Evolutionary conservation across 2,113 vertebrate species (phyloP), one percentile per base, ranked within the genome.

Genomic region (Myocastor coypus): DNA sequence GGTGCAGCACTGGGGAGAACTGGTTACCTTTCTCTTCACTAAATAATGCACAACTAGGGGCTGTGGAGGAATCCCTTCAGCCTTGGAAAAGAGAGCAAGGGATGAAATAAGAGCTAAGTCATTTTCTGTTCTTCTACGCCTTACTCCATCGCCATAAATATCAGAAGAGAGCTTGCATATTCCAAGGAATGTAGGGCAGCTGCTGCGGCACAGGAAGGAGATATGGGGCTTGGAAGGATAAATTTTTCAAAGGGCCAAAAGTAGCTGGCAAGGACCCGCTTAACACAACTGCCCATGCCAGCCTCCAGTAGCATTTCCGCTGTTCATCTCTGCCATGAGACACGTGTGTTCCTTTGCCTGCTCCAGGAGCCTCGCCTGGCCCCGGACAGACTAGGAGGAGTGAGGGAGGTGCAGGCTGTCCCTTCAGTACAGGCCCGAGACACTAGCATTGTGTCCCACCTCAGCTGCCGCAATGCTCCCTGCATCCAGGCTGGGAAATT

Each of bases 241-340:
- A 93, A 97, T 93, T 96, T 97, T 97, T 97, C 94, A 96, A 97
- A 95, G 78, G 92, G 95, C 97, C 97, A 97, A 97, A 98, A 97
- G 97, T 96, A 97, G 96, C 96, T 95, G 89, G 82, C 75, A 55
- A 90, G 87, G 93, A 93, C 94, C 95, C 85, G 83, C 94, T 89
- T 92, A 80, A 80, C 59, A 55, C 92, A 82, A 83, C 40, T 3
- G 17, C 69, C 57, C 73, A 63, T 57, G 91, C 26, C 59, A 64
- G 91, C 52, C 83, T 96, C 61, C 9, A 52, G 59, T 8, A 57
- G 77, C 28, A 42, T 52, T 40, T 64, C 50, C 52, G 61, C 2
- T 0, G 0, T 61, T 42, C 3, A 0, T 2, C 40, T 82, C 81
- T 2, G 10, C 93, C 37, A n/a, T 24, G 37, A 87, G 78, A 95